phyloP scores from a whole-genome alignment of 2,113 vertebrate species.

The Zosterops lateralis region DNA sequence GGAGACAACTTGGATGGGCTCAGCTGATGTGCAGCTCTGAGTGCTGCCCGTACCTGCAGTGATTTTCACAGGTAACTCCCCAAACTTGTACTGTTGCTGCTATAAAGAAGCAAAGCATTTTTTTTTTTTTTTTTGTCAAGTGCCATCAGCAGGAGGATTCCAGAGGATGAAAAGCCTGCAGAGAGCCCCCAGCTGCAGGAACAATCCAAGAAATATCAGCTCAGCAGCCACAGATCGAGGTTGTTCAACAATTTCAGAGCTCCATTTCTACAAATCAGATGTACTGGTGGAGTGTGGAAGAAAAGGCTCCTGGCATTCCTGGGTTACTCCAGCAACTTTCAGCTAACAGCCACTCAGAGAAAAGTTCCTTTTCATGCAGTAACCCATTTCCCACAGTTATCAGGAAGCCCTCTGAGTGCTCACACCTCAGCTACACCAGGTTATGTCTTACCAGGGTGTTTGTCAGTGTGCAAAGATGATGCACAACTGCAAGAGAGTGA shows the following conservation, averaged over 20 bases:
- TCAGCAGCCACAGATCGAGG: rapidly evolving
- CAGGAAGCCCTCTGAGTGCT: not conserved
- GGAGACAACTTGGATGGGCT: not conserved
- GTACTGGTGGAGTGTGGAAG: not conserved
- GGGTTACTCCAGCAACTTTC: not conserved
- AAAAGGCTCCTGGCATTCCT: not conserved
- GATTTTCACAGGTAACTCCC: not conserved
- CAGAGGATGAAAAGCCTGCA: not conserved
- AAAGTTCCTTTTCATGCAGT: not conserved
- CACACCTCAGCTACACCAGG: not conserved
- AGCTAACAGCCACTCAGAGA: not conserved
- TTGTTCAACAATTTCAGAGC: not conserved
- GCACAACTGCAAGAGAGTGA: rapidly evolving
- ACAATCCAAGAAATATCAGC: not conserved
- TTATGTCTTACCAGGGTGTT: not conserved
- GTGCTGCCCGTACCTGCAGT: rapidly evolving
- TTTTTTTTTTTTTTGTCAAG: not conserved
- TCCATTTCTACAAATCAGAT: not conserved
- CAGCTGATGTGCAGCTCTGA: not conserved
- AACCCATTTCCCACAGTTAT: not conserved
- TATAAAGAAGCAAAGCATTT: not conserved
- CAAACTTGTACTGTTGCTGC: not conserved
- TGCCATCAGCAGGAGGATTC: not conserved
- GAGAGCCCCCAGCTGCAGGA: not conserved
- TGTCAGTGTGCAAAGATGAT: not conserved